phyloP scores from a whole-genome alignment of 2,888 invertebrate genomes.

The Heliconius erato region DNA sequence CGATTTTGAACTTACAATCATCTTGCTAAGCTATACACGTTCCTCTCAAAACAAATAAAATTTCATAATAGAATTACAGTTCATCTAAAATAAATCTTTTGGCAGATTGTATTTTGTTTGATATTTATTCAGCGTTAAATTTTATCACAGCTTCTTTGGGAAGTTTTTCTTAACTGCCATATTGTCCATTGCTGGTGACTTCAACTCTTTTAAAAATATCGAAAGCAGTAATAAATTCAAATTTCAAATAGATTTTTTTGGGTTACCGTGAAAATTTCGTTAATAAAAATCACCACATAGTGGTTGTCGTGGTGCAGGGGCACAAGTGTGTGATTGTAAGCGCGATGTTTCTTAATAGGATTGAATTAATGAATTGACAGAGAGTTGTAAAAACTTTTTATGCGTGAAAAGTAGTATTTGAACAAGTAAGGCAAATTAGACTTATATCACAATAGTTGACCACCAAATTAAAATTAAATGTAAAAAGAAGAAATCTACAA shows the following conservation, averaged over 20 bases:
- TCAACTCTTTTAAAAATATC: neutral
- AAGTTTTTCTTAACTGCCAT: neutral
- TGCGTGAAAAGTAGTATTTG: too few species aligned
- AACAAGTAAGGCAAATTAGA: too few species aligned
- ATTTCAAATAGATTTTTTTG: neutral
- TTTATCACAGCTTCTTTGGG: neutral
- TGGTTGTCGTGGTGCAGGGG: too few species aligned
- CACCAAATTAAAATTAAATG: too few species aligned
- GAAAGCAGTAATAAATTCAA: neutral
- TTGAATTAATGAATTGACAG: too few species aligned
- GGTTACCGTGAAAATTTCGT: neutral
- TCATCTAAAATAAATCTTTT: neutral
- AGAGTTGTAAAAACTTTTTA: too few species aligned
- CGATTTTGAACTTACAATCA: neutral
- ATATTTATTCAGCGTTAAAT: conserved; percentile 5
- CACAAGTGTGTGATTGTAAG: too few species aligned
- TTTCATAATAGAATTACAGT: neutral
- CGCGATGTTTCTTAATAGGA: too few species aligned
- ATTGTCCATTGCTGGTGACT: neutral
- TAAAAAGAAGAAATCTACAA: too few species aligned
- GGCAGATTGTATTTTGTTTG: conserved; percentile 4
- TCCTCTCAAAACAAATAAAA: neutral
- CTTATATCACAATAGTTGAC: too few species aligned
- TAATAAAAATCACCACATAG: too few species aligned
- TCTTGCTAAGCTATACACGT: neutral